These are phyloP conservation scores for Mactromeris polynyma DNA, from an alignment of 2,888 invertebrate genomes.

Conservation along the genomic window DNA sequence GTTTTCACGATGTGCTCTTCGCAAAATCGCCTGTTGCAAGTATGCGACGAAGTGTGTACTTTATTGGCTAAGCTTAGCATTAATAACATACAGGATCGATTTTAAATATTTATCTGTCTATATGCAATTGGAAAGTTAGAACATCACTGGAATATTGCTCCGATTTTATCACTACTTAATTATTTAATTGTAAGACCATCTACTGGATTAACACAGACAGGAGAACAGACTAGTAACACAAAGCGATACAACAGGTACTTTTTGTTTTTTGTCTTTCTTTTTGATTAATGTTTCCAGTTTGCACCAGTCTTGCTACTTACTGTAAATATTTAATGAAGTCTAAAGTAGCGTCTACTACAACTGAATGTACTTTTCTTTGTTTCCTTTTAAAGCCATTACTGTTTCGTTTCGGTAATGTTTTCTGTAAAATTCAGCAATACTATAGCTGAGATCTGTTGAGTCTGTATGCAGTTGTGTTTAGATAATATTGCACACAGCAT, in stretches of 20 bases:
- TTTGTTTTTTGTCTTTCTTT: not conserved
- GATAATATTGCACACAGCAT: too few species aligned
- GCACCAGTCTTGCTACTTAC: too few species aligned
- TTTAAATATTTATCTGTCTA: slow-evolving; percentile 2
- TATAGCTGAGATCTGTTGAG: too few species aligned
- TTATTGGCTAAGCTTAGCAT: not conserved
- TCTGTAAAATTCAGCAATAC: too few species aligned
- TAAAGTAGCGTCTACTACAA: too few species aligned
- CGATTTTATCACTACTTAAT: not conserved
- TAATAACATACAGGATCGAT: not conserved
- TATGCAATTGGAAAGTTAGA: not conserved
- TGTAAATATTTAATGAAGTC: too few species aligned
- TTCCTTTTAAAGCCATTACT: too few species aligned
- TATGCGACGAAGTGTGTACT: not conserved
- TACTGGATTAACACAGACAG: too few species aligned
- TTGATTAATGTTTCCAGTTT: too few species aligned
- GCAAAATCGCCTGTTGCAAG: not conserved
- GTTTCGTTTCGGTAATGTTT: too few species aligned
- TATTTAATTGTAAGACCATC: not conserved
- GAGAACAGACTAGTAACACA: not conserved
- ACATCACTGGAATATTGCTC: not conserved
- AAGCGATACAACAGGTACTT: not conserved
- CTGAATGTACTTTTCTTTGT: too few species aligned
- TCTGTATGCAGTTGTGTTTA: too few species aligned
- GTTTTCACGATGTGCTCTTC: not conserved